Conservation (phyloP, 2,797 vertebrate genomes). For the Oreortyx pictus region DNA sequence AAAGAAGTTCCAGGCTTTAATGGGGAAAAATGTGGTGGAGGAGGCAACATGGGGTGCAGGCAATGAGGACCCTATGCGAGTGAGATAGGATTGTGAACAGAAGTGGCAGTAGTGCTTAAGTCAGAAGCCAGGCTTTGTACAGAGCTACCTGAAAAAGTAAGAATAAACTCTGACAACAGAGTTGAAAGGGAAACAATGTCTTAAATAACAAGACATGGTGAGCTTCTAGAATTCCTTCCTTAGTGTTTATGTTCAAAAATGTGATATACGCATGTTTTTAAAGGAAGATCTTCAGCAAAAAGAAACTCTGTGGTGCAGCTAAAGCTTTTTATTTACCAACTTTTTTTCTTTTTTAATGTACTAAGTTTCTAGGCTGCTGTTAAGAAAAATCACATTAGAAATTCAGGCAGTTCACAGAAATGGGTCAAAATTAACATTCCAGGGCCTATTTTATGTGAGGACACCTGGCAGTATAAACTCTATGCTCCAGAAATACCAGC, state of each 20-base stretch:
- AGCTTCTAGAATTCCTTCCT: neutral
- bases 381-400: neutral
- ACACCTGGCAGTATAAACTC: neutral
- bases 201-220: neutral
- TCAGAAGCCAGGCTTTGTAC: neutral
- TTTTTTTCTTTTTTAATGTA: neutral
- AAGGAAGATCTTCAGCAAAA: neutral
- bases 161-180: neutral
- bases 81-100: neutral
- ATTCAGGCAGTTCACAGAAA: neutral
- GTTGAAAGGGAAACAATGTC: neutral
- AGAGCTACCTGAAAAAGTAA: neutral
- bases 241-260: rapidly evolving
- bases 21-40: rapidly evolving
- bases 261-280: neutral
- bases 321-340: neutral
- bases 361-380: neutral
- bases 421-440: neutral
- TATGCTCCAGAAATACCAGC: neutral
- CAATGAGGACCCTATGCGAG: rapidly evolving
- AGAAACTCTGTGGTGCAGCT: neutral
- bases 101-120: neutral
- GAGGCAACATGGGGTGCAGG: neutral
- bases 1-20: neutral
- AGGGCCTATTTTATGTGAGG: neutral